These are phyloP conservation scores for Chesias legatella DNA, from an alignment of 2,888 invertebrate genomes.

Conservation along the genomic window DNA sequence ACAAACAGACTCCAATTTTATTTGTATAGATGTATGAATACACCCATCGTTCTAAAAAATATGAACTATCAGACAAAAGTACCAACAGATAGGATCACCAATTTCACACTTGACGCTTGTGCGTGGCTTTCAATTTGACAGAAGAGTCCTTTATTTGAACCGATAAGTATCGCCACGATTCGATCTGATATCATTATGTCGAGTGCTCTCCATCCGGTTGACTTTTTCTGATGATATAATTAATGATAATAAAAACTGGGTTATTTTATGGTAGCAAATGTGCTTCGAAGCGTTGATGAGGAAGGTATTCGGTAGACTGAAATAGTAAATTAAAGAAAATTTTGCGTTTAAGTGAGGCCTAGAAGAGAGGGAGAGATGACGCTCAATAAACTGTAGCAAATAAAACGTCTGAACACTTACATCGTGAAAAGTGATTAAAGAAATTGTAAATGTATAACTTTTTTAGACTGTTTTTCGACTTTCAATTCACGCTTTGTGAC, in stretches of 20 bases:
- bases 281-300: not conserved
- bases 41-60: constrained; percentile 28
- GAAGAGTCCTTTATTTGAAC: constrained; percentile 56
- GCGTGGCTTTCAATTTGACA: constrained; percentile 50
- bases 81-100: constrained; percentile 58
- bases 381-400: no score
- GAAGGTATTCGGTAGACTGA: not conserved
- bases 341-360: no score
- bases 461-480: no score
- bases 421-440: no score
- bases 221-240: constrained; percentile 47
- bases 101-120: constrained; percentile 68
- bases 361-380: no score
- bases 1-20: no score
- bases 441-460: no score
- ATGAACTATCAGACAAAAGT: constrained; percentile 45
- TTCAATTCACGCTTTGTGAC: no score
- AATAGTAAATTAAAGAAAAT: no score
- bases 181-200: constrained; percentile 53
- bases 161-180: constrained; percentile 62
- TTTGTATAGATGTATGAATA: no score
- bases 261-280: not conserved
- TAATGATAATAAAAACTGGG: constrained; percentile 22
- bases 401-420: no score
- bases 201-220: constrained; percentile 47